These are phyloP conservation scores for Sporophila hypoxantha DNA, from an alignment of 2,113 vertebrate species.

Conservation along the genomic window DNA sequence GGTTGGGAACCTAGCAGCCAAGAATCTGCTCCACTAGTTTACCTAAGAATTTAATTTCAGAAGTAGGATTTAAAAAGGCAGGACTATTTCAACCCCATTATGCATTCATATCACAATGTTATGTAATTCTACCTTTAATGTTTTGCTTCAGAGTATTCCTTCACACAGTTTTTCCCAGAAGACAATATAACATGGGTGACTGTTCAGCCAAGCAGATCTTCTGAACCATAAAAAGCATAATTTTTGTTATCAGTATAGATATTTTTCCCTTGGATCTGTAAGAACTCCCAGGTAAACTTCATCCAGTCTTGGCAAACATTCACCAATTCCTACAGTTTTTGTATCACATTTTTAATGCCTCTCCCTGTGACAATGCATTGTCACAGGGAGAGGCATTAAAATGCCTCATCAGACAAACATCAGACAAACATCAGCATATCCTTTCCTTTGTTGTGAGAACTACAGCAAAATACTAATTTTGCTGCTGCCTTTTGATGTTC, in stretches of 20 bases:
- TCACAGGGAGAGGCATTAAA: too few species aligned
- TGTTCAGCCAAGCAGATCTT: not conserved
- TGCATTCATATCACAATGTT: not conserved
- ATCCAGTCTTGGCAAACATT: not conserved
- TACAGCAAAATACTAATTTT: not conserved
- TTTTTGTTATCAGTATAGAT: not conserved
- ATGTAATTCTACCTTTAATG: not conserved
- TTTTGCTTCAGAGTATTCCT: not conserved
- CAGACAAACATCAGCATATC: not conserved
- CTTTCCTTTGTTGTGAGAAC: not conserved
- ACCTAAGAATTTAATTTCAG: not conserved
- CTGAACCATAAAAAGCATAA: not conserved
- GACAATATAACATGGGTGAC: not conserved
- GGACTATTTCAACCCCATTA: not conserved
- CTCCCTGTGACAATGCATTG: not conserved
- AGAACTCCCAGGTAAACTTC: not conserved
- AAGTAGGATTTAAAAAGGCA: not conserved
- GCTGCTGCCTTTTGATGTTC: not conserved
- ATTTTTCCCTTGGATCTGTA: not conserved
- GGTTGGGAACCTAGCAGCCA: not conserved
- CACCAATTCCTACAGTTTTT: not conserved
- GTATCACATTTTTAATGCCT: not conserved
- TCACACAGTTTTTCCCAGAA: not conserved
- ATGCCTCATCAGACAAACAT: too few species aligned
- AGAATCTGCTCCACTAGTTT: not conserved